Conservation (phyloP, 1,140 invertebrate species). For the Drosophila carrolli region DNA sequence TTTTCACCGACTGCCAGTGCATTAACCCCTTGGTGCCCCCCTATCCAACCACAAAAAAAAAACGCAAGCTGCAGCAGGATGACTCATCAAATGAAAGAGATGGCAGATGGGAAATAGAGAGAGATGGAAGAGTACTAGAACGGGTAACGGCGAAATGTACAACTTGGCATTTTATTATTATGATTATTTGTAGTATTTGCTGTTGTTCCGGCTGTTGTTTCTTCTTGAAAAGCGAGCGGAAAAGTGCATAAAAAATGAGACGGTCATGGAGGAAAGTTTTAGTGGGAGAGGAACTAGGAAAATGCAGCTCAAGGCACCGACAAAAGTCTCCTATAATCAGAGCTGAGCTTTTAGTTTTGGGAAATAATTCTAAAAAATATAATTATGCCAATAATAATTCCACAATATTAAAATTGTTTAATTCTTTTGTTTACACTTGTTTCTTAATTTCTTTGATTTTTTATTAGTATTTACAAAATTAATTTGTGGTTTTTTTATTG, state of each 20-base stretch:
- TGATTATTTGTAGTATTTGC: slow-evolving; percentile 82
- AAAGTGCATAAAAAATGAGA: slow-evolving; percentile 75
- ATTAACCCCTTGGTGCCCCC: slow-evolving; percentile 74
- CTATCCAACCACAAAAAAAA: slow-evolving; percentile 15
- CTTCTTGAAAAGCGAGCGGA: slow-evolving; percentile 74
- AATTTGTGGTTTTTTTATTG: no score
- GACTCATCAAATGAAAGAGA: slow-evolving; percentile 68
- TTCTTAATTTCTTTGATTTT: no score
- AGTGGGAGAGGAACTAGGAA: neutral
- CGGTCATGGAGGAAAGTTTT: neutral
- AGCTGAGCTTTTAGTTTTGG: neutral
- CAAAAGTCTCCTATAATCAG: slow-evolving; percentile 8
- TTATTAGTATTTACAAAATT: no score
- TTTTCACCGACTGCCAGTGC: slow-evolving; percentile 59
- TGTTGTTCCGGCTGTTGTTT: slow-evolving; percentile 62
- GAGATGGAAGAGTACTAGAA: slow-evolving; percentile 29
- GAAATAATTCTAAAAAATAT: neutral
- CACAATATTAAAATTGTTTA: no score
- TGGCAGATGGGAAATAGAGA: slow-evolving; percentile 3
- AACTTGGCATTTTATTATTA: slow-evolving; percentile 83
- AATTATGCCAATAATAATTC: neutral
- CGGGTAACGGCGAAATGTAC: slow-evolving; percentile 64
- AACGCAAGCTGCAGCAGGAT: slow-evolving; percentile 56
- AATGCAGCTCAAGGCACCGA: slow-evolving; percentile 48
- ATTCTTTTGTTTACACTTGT: no score